Evolutionary conservation across 2,888 invertebrate species (phyloP), one percentile per base, ranked within the genome.

Genomic region (Aspidiotus destructor): DNA sequence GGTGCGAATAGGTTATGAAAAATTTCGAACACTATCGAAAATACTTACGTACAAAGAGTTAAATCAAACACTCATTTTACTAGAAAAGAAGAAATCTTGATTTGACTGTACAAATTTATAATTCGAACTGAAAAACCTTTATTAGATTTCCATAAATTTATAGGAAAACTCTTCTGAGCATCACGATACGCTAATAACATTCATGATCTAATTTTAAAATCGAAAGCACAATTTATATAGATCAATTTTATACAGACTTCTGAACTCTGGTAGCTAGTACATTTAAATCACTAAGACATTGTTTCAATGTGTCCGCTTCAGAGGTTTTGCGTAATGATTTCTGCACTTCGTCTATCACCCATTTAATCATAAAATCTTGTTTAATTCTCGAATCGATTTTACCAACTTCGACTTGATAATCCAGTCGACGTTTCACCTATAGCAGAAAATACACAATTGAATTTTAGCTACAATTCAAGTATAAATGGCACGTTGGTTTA

Each of bases 331-430:
- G 92, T 77, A 97, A 91, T 71, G 93, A 86, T 75, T 88, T 85
- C 73, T 84, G 82, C 8, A 98, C 98, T 75, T 83, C 88, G 74
- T 80, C 78, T 15, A 94, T 87, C 72, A 98, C 89, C 91, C 94
- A 98, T 78, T 91, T 86, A 41, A 93, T 92, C 88, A 97, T 88
- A 79, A 96, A 89, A 78, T 88, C 91, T 79, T 97, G 96, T 73
- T 88, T 83, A 71, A 97, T 83, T 73, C 89, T 87, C 60, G 89
- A 86, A 76, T 94, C 89, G 68, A 92, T 80, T 74, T 84, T 86
- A 73, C 88, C 83, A 75, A 88, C 85, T 78, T 95, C 94, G 7
- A 92, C 83, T 80, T 98, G 94, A 80, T 92, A 99, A 79, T 99
- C 97, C 74, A 93, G 81, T 63, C 91, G 86, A 73, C 84, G 86